Evolutionary conservation across 2,113 vertebrate genomes (phyloP), one percentile per base, ranked within the genome.

Genomic region (Aplodontia rufa): DNA sequence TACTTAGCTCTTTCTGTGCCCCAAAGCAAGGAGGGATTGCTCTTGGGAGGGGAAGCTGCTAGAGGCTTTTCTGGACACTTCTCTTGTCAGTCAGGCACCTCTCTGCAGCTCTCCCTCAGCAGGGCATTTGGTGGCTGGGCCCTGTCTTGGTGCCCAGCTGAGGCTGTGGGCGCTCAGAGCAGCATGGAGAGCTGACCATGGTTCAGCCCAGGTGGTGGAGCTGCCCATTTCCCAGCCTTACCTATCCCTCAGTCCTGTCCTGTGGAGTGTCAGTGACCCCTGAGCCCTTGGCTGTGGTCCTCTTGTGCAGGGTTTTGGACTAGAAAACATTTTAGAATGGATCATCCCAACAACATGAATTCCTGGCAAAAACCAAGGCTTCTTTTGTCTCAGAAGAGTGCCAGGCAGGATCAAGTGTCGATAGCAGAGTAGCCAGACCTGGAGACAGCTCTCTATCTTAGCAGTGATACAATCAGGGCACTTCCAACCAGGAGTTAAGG

Each of bases 381-480:
- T 96, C 85, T 72, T 94, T 84, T 91, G 94, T 89, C 94, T 37
- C 17, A 72, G 45, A 49, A 8, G 28, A 13, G 0, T 6, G 22
- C 42, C 53, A n/a, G 49, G 13, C 35, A 40, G 40, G 32, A 32
- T 19, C 66, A 45, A 62, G 76, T 82, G 53, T 71, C 88, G 66
- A 47, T 26, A 49, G 72, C 72, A 45, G 75, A 49, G 88, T 74
- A 86, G 69, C 91, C 90, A 69, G 53, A 53, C 4, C 66, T n/a
- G n/a, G 17, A 55, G 92, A 47, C 87, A 83, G 5, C 76, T 24
- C 45, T 6, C 86, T 28, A 45, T 93, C 83, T 82, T 75, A 85
- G 80, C 75, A 42, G 64, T 86, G 88, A 95, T 95, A 83, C 76
- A 95, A 60, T 60, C 94, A 91, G 62, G 49, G 60, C 72, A 5